Conservation (phyloP, 2,888 invertebrate species). For the Atethmia centrago region DNA sequence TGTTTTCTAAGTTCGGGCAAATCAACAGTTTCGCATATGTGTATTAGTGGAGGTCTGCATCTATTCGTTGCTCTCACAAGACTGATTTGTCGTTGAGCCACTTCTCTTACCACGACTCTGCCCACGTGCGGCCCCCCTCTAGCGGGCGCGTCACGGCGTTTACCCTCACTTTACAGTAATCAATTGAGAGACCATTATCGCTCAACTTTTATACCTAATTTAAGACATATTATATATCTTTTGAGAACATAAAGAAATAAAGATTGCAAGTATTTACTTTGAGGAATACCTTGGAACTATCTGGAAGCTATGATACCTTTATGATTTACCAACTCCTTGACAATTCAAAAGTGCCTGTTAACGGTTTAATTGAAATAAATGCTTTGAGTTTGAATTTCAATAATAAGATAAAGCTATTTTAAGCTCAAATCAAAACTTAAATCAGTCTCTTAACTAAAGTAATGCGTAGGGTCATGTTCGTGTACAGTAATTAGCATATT, state of each 20-base stretch:
- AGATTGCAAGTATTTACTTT: background rate
- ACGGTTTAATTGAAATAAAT: background rate
- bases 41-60: no score
- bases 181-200: no score
- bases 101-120: no score
- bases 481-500: conserved; percentile 50
- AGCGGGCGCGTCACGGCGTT: no score
- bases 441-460: conserved; percentile 11
- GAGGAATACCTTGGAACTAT: background rate
- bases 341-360: background rate
- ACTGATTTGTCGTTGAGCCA: no score
- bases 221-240: background rate
- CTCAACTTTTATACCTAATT: no score
- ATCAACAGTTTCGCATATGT: no score
- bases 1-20: no score
- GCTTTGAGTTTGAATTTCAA: background rate
- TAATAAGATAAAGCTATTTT: background rate
- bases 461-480: conserved; percentile 1
- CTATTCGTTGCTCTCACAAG: no score
- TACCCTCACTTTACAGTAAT: no score
- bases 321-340: background rate
- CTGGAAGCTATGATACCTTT: background rate
- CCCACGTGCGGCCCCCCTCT: no score
- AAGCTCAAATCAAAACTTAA: conserved; percentile 2
- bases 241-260: background rate